phyloP scores from a whole-genome alignment of 2,113 vertebrate species.

The Phalacrocorax aristotelis region DNA sequence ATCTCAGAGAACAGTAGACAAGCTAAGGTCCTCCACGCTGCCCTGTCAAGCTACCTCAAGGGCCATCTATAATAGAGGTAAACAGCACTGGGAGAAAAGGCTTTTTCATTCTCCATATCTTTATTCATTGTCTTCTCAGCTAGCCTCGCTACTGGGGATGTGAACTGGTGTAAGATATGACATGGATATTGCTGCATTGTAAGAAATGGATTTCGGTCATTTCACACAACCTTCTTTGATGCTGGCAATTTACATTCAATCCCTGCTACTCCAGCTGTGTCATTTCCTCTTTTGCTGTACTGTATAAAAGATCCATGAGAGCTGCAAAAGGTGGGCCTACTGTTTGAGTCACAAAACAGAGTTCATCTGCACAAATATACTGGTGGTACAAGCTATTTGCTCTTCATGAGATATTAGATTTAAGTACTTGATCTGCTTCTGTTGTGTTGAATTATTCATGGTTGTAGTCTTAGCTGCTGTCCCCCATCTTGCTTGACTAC shows the following conservation, averaged over 20 bases:
- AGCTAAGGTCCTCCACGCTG: neutral
- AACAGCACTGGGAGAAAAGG: neutral
- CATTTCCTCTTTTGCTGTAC: neutral
- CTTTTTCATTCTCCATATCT: neutral
- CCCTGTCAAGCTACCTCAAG: neutral
- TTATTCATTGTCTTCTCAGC: neutral
- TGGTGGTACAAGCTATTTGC: neutral
- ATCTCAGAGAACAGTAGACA: neutral
- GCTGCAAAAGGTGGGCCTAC: neutral
- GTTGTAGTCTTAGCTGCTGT: neutral
- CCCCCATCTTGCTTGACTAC: neutral
- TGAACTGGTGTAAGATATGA: neutral
- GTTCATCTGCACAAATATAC: neutral
- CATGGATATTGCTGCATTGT: neutral
- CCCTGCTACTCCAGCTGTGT: neutral
- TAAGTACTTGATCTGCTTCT: neutral
- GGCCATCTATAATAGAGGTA: neutral
- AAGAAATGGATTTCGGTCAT: neutral
- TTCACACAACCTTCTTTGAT: neutral
- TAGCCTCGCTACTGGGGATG: neutral
- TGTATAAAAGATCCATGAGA: neutral
- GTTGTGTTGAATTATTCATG: neutral
- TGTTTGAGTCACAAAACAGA: neutral
- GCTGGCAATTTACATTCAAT: neutral
- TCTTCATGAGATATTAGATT: neutral